phyloP scores from a whole-genome alignment of 2,797 vertebrate species.

The Notamacropus eugenii region DNA sequence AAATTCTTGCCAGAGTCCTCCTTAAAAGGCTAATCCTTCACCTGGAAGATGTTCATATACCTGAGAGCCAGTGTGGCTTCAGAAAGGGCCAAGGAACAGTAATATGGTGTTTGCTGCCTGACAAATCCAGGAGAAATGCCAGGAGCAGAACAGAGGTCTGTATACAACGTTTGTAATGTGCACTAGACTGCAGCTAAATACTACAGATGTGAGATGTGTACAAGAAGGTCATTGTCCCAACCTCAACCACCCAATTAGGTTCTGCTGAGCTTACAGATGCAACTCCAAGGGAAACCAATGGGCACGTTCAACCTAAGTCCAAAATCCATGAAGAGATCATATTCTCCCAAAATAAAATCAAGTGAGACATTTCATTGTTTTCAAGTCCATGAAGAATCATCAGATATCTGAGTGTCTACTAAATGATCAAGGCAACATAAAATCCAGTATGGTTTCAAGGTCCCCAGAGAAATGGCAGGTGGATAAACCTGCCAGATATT shows the following conservation, averaged over 20 bases:
- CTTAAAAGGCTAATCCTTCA: too few relatives aligned
- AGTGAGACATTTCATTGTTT: slow-evolving; percentile 39
- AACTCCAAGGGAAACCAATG: background rate
- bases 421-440: background rate
- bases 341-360: slow-evolving; percentile 14
- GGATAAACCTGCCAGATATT: background rate
- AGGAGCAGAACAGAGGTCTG: too few relatives aligned
- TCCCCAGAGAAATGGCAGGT: background rate
- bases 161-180: too few relatives aligned
- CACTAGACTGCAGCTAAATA: slow-evolving; percentile 6
- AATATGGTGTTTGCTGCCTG: too few relatives aligned
- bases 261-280: slow-evolving; percentile 2
- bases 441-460: background rate
- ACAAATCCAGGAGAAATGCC: too few relatives aligned
- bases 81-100: too few relatives aligned
- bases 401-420: background rate
- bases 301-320: slow-evolving; percentile 5
- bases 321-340: background rate
- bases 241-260: background rate
- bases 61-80: too few relatives aligned
- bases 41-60: too few relatives aligned
- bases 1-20: too few relatives aligned
- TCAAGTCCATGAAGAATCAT: slow-evolving; percentile 12
- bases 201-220: background rate
- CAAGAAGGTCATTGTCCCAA: background rate